These are phyloP conservation scores for Arctopsyche grandis DNA, from an alignment of 1,140 invertebrate genomes.

Conservation along the genomic window DNA sequence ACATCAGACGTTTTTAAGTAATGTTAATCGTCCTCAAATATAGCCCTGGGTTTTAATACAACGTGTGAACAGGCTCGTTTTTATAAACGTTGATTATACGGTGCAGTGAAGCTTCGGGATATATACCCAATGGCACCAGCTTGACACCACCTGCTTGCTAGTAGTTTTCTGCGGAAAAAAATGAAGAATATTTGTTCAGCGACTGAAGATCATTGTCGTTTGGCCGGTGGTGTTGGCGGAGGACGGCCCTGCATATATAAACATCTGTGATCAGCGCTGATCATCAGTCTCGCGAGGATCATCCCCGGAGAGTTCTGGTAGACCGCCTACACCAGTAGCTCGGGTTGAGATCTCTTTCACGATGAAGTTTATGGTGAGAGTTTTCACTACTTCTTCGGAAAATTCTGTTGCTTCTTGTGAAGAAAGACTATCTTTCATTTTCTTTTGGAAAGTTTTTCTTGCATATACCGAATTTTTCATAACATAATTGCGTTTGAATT, in stretches of 20 bases:
- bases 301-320: constrained; percentile 37
- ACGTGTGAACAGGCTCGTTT: not conserved
- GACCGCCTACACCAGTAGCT: not conserved
- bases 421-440: not conserved
- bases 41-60: no score
- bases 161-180: not conserved
- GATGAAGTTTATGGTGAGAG: constrained; percentile 16
- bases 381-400: not conserved
- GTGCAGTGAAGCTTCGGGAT: not conserved
- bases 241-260: constrained; percentile 33
- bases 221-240: constrained; percentile 13
- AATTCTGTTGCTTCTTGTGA: not conserved
- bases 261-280: constrained; percentile 4
- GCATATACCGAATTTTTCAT: not conserved
- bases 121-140: not conserved
- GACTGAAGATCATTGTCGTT: constrained; percentile 38
- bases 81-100: not conserved
- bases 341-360: not conserved
- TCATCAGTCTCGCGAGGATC: constrained; percentile 33
- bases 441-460: not conserved
- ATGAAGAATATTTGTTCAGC: constrained; percentile 13
- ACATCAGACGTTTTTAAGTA: no score
- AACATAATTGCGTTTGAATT: not conserved
- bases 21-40: no score
- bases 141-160: not conserved